Evolutionary conservation across 2,113 vertebrate species (phyloP).

Genomic region (Heterotis niloticus): DNA sequence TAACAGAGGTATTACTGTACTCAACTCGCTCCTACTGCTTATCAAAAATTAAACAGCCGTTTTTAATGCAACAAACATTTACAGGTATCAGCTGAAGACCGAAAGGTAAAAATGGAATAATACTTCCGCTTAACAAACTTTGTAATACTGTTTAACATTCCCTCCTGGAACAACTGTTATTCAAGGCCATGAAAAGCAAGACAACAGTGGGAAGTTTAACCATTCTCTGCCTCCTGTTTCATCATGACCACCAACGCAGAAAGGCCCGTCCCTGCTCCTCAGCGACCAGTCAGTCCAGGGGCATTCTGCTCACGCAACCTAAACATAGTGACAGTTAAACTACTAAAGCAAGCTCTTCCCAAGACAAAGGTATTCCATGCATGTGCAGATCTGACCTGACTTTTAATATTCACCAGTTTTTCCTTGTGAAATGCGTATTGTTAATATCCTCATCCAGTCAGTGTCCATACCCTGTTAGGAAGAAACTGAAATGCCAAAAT

Average conservation of each 20-base stretch:
- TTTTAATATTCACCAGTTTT: too few species aligned
- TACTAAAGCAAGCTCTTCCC: too few species aligned
- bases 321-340: background rate
- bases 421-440: too few species aligned
- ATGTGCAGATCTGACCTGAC: too few species aligned
- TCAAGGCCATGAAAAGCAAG: background rate
- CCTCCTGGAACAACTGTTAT: background rate
- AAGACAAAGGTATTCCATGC: too few species aligned
- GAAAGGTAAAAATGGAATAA: background rate
- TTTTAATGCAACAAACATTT: conserved; percentile 1
- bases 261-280: background rate
- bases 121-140: background rate
- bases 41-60: too few species aligned
- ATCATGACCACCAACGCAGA: background rate
- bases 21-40: too few species aligned
- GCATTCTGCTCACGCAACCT: background rate
- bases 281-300: background rate
- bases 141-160: background rate
- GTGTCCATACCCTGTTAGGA: too few species aligned
- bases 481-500: too few species aligned
- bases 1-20: too few species aligned
- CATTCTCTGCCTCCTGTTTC: background rate
- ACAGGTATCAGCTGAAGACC: background rate
- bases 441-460: too few species aligned
- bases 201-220: background rate